Evolutionary conservation across 2,113 vertebrate genomes (phyloP), one percentile per base, ranked within the genome.

Genomic region (Psephotus haematonotus): DNA sequence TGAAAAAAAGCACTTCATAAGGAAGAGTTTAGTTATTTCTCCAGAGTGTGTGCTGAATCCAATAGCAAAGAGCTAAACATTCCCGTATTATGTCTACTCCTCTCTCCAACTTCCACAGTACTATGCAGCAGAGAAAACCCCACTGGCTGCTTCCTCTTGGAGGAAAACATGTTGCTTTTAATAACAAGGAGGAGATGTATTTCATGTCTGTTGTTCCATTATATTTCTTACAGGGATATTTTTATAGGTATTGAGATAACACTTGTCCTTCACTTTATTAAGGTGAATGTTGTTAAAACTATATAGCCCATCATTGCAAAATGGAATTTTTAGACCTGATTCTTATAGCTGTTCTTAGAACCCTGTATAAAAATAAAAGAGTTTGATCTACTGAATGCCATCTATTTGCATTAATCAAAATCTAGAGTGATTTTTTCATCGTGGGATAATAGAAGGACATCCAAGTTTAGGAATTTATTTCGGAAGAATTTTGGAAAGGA

Each of bases 41-140:
- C 28, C 12, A 6, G 46, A 7, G 33, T 33, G 8, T 43, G 3
- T 17, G 6, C 50, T 89, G 55, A 59, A 28, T 87, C 16, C 28
- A 23, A 0, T 5, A 50, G 25, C 62, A 64, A 28, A 53, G 37
- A 64, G 16, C 23, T 62, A 33, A 87, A 46, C 8, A 7, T 33
- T 63, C 59, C 28, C 4, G 0, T 67, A 1, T 41, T 33, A 5
- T 0, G 0, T 37, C 20, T 77, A 3, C 14, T 74, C 9, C 2
- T 10, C 7, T 4, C 16, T 79, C 9, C 52, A 12, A 25, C 15
- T 68, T 71, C 25, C 28, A 46, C 25, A 59, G 37, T 13, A 28
- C 31, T 31, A 13, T 49, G 31, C 19, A 90, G n/a, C 13, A 25
- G 41, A 50, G 29, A 35, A 85, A 91, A 82, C 31, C 0, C 1